Percentiles rank a stretch among this genome's conserved stretches.
Conservation (phyloP, 2,888 invertebrate species). For the Scaptomyza polygonia region DNA sequence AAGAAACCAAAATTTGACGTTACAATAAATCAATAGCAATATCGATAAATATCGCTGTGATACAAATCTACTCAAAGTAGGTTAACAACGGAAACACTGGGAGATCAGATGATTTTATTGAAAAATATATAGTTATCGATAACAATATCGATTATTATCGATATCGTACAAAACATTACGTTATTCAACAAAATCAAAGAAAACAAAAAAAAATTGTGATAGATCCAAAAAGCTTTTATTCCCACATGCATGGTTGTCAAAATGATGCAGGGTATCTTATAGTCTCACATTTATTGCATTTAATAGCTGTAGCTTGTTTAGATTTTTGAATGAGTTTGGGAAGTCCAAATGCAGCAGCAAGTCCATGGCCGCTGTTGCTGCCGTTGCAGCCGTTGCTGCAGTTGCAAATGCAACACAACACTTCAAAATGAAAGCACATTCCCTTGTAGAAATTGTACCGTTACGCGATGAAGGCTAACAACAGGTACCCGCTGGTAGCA, state of each 20-base stretch:
- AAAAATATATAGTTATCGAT: no score
- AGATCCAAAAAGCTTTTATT: no score
- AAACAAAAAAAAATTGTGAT: no score
- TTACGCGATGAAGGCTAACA: conserved; percentile 63
- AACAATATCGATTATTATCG: neutral
- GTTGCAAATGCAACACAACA: conserved; percentile 62
- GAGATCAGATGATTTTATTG: no score
- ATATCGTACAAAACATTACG: neutral
- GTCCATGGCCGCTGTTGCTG: conserved; percentile 47
- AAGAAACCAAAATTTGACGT: no score
- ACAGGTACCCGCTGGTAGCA: conserved; percentile 38
- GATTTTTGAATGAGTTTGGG: conserved; percentile 63
- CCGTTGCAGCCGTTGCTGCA: conserved; percentile 39
- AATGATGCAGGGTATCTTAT: neutral
- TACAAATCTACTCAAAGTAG: no score
- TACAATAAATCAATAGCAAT: neutral
- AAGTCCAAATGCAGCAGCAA: conserved; percentile 41
- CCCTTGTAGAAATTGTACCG: conserved; percentile 79
- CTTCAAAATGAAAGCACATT: conserved; percentile 80
- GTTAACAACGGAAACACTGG: no score
- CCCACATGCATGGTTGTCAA: no score
- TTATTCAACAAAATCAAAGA: no score
- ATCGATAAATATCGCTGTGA: neutral
- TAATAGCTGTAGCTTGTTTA: conserved; percentile 32
- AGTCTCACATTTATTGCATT: neutral